Evolutionary conservation across 92 coral and sea anemone species (phyloP), one percentile per base, ranked within the genome.

Genomic region (Phymanthus crucifer): DNA sequence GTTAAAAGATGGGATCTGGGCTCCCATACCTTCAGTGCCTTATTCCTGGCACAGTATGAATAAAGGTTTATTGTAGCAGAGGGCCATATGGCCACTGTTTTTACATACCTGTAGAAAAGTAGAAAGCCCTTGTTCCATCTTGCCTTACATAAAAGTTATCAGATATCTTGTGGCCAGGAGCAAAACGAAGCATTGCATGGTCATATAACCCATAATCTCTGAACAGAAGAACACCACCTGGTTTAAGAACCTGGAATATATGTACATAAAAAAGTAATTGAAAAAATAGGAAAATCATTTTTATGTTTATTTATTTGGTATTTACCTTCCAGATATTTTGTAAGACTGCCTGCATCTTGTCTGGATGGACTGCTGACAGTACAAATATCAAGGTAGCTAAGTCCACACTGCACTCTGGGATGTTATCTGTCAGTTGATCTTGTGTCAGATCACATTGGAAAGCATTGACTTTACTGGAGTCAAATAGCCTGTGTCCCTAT

Each of bases 111-210:
- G 84, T 90, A 32, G 98, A 86, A 83, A 95, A 95, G 75, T 95
- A 95, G 72, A 86, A 95, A 14, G 94, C 98, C 81, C 99, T 90
- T n/a, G 99, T 95, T 29, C 99, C 99, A 90, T 95, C 99, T 75
- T 95, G 99, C 32, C 99, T 88, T n/a, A 93, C 99, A 85, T 95
- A 95, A 68, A 95, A 95, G 70, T 87, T 86, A 26, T 93, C 94
- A 32, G 90, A 73, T 61, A 95, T 84, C 75, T 95, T 95, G 75
- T 90, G 97, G 66, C 94, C 92, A 77, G 94, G 97, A 40, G 91
- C 87, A 85, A 95, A 95, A 76, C 99, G 89, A 57, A 95, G 83
- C 99, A 95, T 95, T 43, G 99, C 99, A 80, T 93, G 97, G 70
- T 95, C 99, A 83, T 90, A 93, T 73, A 95, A 77, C 32, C 99